Evolutionary conservation across 2,113 vertebrate species (phyloP).

Genomic region (Leucopsar rothschildi): DNA sequence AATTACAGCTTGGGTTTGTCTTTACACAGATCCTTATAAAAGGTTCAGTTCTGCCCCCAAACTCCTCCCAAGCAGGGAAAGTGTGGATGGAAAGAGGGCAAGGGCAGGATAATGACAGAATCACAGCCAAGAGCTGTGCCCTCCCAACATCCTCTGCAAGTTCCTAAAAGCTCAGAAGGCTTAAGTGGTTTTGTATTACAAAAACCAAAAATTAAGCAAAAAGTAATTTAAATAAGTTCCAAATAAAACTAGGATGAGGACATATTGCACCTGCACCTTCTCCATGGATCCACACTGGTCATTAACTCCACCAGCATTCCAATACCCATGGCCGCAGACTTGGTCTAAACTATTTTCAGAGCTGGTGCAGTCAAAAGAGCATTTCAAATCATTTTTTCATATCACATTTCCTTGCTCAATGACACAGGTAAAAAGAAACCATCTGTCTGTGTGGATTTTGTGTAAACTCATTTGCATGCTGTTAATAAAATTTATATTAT

Average conservation of each 20-base stretch:
- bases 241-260: neutral
- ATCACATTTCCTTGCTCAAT: constrained; percentile 1
- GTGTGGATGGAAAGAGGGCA: neutral
- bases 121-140: neutral
- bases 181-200: neutral
- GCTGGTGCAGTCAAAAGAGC: neutral
- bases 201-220: neutral
- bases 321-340: neutral
- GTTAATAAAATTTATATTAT: constrained; percentile 55
- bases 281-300: neutral
- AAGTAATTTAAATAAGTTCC: neutral
- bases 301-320: neutral
- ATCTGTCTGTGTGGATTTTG: constrained; percentile 51
- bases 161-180: neutral
- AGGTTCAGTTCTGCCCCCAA: neutral
- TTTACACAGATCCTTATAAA: neutral
- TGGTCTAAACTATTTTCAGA: neutral
- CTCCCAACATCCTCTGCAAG: neutral
- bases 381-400: constrained; percentile 7
- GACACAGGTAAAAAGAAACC: constrained; percentile 36
- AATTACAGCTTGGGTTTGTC: neutral
- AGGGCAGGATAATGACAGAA: neutral
- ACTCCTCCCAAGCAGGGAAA: neutral
- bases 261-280: neutral
- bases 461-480: constrained; percentile 44